A percentile compares a stretch with the other conserved stretches of the same genome.
Conservation (phyloP, 2,888 invertebrate species). For the Bhutanitis thaidina region DNA sequence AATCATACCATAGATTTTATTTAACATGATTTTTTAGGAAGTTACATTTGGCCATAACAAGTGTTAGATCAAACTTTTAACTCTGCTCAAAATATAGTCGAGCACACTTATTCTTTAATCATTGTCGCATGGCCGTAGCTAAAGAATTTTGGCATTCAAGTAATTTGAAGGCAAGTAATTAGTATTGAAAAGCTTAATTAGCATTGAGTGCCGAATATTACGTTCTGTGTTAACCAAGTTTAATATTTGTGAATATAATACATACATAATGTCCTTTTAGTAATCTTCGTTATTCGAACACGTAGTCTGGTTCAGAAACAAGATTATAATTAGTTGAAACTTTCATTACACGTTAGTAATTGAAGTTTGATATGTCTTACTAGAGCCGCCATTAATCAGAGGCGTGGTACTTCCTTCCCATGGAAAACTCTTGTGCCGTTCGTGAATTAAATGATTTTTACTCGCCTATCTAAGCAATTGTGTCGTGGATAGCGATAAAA, state of each 20-base stretch:
- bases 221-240: constrained; percentile 32
- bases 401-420: too few species aligned
- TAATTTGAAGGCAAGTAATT: constrained; percentile 69
- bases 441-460: too few species aligned
- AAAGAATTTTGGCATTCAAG: constrained; percentile 72
- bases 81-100: neutral
- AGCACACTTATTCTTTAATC: constrained; percentile 15
- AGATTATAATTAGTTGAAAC: neutral
- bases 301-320: neutral
- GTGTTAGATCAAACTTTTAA: neutral
- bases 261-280: neutral
- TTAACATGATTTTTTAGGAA: too few species aligned
- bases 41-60: too few species aligned
- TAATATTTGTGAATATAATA: neutral
- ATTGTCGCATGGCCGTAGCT: constrained; percentile 34
- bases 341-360: neutral
- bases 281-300: neutral
- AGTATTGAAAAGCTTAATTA: constrained; percentile 59
- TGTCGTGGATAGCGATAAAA: too few species aligned
- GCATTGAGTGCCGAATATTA: constrained; percentile 52
- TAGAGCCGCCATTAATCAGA: too few species aligned
- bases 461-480: too few species aligned
- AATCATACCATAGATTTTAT: too few species aligned
- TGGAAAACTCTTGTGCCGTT: too few species aligned
- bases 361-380: too few species aligned